phyloP scores from a whole-genome alignment of 2,888 invertebrate species.

The Chouioia cunea region DNA sequence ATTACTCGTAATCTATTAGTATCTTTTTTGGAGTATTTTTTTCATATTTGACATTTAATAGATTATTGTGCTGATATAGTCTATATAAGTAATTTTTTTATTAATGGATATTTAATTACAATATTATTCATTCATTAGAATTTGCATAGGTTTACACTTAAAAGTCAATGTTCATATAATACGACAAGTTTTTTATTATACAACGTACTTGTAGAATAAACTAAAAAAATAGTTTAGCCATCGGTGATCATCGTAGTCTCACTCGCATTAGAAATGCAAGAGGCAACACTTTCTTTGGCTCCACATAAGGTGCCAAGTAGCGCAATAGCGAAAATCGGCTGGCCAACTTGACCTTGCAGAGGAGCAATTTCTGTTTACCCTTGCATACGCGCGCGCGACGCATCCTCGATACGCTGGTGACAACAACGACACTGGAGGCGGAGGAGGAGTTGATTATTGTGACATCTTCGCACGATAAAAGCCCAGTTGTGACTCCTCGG shows the following conservation, averaged over 20 bases:
- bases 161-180: too few species aligned
- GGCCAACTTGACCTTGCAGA: constrained; percentile 42
- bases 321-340: constrained; percentile 48
- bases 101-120: too few species aligned
- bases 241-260: not conserved
- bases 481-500: constrained; percentile 35
- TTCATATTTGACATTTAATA: too few species aligned
- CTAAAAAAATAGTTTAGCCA: too few species aligned
- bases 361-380: constrained; percentile 55
- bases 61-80: too few species aligned
- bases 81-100: too few species aligned
- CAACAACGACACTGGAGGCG: constrained; percentile 21
- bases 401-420: constrained; percentile 31
- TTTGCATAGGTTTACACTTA: too few species aligned
- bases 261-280: not conserved
- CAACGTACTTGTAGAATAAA: too few species aligned
- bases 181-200: too few species aligned
- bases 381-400: constrained; percentile 38
- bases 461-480: constrained; percentile 54
- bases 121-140: too few species aligned
- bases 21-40: too few species aligned
- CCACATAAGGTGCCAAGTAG: constrained; percentile 14
- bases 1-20: too few species aligned
- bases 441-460: constrained; percentile 53
- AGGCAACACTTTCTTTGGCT: not conserved